Base-by-base conservation (phyloP, 2,113 vertebrate species). In the Salvelinus alpinus region DNA sequence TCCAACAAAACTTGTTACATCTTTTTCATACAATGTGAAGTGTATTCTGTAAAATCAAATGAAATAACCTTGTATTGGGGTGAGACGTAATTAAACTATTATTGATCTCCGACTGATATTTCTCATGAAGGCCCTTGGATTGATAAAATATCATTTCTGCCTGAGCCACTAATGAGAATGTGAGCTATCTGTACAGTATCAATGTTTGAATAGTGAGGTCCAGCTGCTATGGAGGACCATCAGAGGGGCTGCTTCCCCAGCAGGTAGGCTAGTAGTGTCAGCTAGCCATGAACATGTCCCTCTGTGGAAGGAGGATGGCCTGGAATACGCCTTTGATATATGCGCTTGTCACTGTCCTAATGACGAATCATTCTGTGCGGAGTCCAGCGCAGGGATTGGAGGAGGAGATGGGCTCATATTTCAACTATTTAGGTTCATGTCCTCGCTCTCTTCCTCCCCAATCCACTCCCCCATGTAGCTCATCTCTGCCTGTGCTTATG, bases 301-400 rank as follows among this genome's bases (percentile, higher is more conserved):
- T 76, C 57, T 77, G 76, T 27, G 64, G 13, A 31, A 80, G 77
- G 70, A 80, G 25, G 83, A 73, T 72, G 76, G 78, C 79, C 74
- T 82, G 76, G 78, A 79, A 80, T 85, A 72, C 76, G 66, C 12
- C 60, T 87, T 78, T 89, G 88, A 90, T 89, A 76, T 81, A 88
- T 87, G 83, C 74, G 78, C 81, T 88, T 85, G 82, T 86, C 62
- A 6, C 38, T 54, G 71, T 80, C 70, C 77, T 87, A 91, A 88
- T 88, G 82, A 88, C 29, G n/a, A 54, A 84, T 80, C 81, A 81
- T 74, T 78, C 71, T 76, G 31, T 70, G 70, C 31, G 60, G 82
- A 78, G 77, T 85, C 57, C 72, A 73, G 78, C 65, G 78, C 18
- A 16, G 71, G 29, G 72, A 71, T 73, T 72, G 76, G 75, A 34